These are phyloP conservation scores for Notodonta ziczac DNA, from an alignment of 2,888 invertebrate species.

Conservation along the genomic window DNA sequence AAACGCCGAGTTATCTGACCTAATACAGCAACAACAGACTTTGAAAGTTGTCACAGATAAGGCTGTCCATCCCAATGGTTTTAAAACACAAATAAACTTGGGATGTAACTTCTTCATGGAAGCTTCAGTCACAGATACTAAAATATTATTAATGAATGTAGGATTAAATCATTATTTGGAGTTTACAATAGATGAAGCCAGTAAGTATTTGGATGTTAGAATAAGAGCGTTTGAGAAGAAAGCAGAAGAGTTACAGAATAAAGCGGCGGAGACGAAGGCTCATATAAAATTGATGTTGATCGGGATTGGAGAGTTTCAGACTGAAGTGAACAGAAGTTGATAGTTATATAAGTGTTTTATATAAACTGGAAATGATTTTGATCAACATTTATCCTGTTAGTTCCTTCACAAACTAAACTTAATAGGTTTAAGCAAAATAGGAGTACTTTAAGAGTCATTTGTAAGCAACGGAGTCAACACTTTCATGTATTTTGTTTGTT, in stretches of 20 bases:
- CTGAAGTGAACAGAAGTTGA: conserved; percentile 23
- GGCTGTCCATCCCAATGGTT: conserved; percentile 74
- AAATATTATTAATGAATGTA: conserved; percentile 88
- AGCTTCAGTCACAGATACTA: conserved; percentile 88
- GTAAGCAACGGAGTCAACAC: no score
- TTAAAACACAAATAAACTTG: conserved; percentile 87
- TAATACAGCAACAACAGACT: conserved; percentile 88
- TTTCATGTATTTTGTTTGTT: no score
- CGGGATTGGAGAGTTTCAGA: conserved; percentile 86
- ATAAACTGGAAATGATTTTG: no score
- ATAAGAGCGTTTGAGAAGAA: conserved; percentile 86
- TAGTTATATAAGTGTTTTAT: neutral
- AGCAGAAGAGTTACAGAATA: conserved; percentile 85
- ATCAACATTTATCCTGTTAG: no score
- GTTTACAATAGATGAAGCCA: conserved; percentile 88
- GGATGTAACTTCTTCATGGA: conserved; percentile 94
- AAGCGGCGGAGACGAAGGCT: conserved; percentile 89
- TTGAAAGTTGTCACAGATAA: conserved; percentile 87
- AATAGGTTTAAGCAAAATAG: no score
- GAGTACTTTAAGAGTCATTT: no score
- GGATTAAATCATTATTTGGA: conserved; percentile 91
- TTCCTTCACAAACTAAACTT: no score
- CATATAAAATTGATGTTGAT: conserved; percentile 91
- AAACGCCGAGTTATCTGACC: conserved; percentile 89
- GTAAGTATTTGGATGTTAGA: conserved; percentile 88